Base-by-base conservation (phyloP, 2,888 invertebrate genomes). In the Elaeidobius kamerunicus region DNA sequence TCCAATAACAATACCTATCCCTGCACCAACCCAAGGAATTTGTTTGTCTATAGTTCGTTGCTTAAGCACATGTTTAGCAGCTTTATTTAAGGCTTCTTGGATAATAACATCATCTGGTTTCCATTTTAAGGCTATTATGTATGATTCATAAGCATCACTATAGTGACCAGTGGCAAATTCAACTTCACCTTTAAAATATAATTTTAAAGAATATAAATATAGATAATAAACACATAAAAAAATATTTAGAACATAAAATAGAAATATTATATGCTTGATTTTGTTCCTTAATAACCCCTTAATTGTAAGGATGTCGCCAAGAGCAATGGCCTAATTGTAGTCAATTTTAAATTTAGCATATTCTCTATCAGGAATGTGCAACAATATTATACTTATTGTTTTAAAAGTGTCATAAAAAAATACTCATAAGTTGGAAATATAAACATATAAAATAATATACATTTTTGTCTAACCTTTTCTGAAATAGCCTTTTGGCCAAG, bases 21-120 rank as follows among this genome's bases (percentile, higher is more conserved):
- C 86, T 55, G 86, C 83, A 57, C 86, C 85, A 32, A 88, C 74
- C 87, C 86, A 88, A 36, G 87, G 84, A 54, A 84, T 77, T 67
- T 85, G 85, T 65, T 83, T 81, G 68, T 84, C 82, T 58, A 78
- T 85, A 77, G 75, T 79, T 47, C 74, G 71, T 67, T 83, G 82
- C 66, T 80, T 80, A 59, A 80, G 75, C 64, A 81, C 77, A 58
- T 76, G 76, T 52, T 77, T 77, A 28, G 80, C 79, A 18, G 84
- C 75, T 63, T 70, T 77, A 64, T 79, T 78, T 52, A 86, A 79
- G 28, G 83, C 82, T 60, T 82, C 79, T 61, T 81, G 73, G 60
- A 86, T 74, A 61, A 76, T 81, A 7, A 75, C 67, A 74, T 87
- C 86, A 38, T 82, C 79, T 23, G 85, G 85, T 64, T 85, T 82